phyloP scores from a whole-genome alignment of 2,888 invertebrate species.

The Lithodes maja region DNA sequence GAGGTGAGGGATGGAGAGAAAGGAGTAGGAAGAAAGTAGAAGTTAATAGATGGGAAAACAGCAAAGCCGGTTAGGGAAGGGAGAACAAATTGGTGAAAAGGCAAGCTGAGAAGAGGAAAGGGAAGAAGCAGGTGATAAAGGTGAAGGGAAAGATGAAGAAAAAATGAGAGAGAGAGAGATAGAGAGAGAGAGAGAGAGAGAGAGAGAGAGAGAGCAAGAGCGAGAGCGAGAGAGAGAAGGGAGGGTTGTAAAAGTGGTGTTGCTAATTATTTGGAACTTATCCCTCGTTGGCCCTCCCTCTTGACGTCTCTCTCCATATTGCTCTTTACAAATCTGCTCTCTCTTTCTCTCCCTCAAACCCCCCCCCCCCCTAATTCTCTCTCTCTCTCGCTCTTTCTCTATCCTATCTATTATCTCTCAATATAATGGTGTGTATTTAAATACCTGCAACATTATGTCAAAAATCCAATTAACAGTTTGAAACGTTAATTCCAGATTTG shows the following conservation, averaged over 20 bases:
- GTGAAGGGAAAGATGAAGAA: neutral
- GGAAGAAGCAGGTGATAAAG: too few relatives aligned
- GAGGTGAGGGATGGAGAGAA: too few relatives aligned
- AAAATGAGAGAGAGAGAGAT: neutral
- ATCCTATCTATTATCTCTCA: neutral
- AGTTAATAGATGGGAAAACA: too few relatives aligned
- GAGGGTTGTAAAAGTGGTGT: neutral
- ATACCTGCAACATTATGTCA: too few relatives aligned
- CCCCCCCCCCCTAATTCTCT: neutral
- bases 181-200: neutral
- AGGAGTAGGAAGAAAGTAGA: too few relatives aligned
- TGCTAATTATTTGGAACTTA: constrained; percentile 4
- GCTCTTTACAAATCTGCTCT: neutral
- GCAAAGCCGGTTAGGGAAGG: too few relatives aligned
- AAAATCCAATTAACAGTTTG: too few relatives aligned
- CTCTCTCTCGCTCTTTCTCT: neutral
- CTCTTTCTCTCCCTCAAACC: neutral
- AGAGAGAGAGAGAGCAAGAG: neutral
- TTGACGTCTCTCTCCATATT: neutral
- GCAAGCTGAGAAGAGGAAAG: too few relatives aligned
- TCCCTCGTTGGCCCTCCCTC: neutral
- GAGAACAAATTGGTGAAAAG: too few relatives aligned
- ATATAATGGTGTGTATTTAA: too few relatives aligned
- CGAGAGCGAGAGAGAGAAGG: constrained; percentile 12
- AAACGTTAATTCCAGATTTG: too few relatives aligned